phyloP scores from a whole-genome alignment of 2,797 vertebrate genomes.

The Ctenopoma multispine region DNA sequence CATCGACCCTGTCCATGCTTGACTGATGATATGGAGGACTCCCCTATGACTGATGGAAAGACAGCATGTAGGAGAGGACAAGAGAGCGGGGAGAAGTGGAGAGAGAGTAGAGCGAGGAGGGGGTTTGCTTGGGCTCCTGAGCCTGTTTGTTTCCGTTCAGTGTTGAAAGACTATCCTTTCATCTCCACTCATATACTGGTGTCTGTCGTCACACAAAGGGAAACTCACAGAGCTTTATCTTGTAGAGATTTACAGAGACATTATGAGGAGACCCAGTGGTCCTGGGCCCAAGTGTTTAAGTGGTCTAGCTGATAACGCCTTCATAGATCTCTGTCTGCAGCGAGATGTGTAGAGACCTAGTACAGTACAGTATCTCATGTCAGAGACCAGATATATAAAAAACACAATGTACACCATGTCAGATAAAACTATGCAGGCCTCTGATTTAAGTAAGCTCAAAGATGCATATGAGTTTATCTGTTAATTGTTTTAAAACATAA shows the following conservation, averaged over 20 bases:
- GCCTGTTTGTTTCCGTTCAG: constrained; percentile 77
- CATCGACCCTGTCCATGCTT: constrained; percentile 56
- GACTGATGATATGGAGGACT: constrained; percentile 71
- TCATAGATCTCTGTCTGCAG: constrained; percentile 62
- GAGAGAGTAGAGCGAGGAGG: constrained; percentile 41
- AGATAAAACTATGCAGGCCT: constrained; percentile 18
- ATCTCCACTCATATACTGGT: constrained; percentile 74
- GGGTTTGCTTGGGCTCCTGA: constrained; percentile 50
- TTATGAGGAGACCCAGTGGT: constrained; percentile 48
- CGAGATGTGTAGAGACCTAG: constrained; percentile 46
- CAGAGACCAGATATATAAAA: constrained; percentile 19
- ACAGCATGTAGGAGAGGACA: constrained; percentile 50
- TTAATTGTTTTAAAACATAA: background rate
- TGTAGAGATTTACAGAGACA: constrained; percentile 68
- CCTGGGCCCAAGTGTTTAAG: constrained; percentile 57
- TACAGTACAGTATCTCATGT: constrained; percentile 34
- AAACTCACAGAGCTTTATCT: constrained; percentile 66
- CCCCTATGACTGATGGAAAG: constrained; percentile 64
- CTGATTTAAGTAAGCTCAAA: background rate
- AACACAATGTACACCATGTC: constrained; percentile 13
- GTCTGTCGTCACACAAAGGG: constrained; percentile 67
- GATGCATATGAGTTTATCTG: background rate
- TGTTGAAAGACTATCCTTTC: constrained; percentile 75
- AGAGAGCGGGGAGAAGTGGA: constrained; percentile 36
- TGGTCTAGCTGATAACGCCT: constrained; percentile 70